Evolutionary conservation across 1,140 invertebrate species (phyloP), one percentile per base, ranked within the genome.

Genomic region (Agraylea sexmaculata): DNA sequence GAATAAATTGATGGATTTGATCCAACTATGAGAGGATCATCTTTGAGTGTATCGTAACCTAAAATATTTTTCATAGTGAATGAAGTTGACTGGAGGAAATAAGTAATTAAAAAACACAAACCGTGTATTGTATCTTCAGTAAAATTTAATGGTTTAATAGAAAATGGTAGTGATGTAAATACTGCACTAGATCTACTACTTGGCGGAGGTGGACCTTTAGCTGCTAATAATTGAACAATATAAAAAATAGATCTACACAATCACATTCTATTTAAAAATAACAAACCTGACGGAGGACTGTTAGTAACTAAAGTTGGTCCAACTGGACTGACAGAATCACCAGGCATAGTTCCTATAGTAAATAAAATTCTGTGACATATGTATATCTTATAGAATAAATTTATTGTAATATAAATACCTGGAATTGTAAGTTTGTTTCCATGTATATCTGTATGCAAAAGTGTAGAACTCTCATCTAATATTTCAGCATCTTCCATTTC

Each of bases 381-480:
- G n/a, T 25, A 25, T 7, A 25, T 25, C n/a, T 7, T 42, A 5
- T 13, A 34, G 34, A 42, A 27, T 29, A 33, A 25, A 40, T 40
- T 11, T 40, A 32, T 33, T 35, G n/a, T 23, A 18, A 42, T 23
- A 34, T 25, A 58, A 55, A 53, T 52, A 66, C 64, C 52, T 34
- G 62, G 64, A 13, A 57, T 44, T 22, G 54, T 57, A 3, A 60
- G 37, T 51, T 65, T 65, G 20, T 52, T 19, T 61, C 59, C 59
- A 59, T 59, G 40, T 21, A 38, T 36, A 20, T 45, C 42, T 13
- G 40, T 27, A 35, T 83, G 78, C 37, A 91, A 70, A 16, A 91
- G 69, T 55, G 86, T 80, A 41, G 83, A 84, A 57, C 81, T 83
- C 63, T 90, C 86, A 63, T 89, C 86, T 25, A 85, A 80, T 15